These are phyloP conservation scores for Ganaspis brasiliensis DNA, from an alignment of 2,888 invertebrate genomes.

Conservation along the genomic window DNA sequence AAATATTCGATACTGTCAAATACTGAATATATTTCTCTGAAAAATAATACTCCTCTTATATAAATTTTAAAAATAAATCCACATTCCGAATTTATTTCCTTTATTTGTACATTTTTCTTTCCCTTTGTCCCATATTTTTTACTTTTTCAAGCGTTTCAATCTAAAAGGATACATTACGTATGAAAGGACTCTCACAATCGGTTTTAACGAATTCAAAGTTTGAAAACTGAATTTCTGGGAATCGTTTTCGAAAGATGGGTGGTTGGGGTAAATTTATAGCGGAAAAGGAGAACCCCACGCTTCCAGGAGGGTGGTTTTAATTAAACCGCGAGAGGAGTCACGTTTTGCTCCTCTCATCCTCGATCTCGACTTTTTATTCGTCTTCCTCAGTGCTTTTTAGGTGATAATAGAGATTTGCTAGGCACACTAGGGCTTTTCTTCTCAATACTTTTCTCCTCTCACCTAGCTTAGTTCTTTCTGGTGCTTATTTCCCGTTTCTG, in stretches of 20 bases:
- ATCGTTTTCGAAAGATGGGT: conserved; percentile 8
- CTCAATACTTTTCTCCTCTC: conserved; percentile 42
- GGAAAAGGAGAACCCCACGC: conserved; percentile 4
- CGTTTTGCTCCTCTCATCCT: conserved; percentile 44
- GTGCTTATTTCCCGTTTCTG: conserved; percentile 30
- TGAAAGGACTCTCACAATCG: not conserved
- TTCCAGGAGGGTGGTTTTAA: conserved; percentile 29
- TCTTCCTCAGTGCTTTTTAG: conserved; percentile 30
- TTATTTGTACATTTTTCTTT: too few species aligned
- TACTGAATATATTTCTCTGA: too few species aligned
- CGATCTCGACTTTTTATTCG: conserved; percentile 8
- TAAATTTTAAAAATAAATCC: too few species aligned
- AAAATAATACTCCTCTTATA: too few species aligned
- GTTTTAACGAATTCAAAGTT: conserved; percentile 18
- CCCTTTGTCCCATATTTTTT: too few species aligned
- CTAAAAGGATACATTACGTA: too few species aligned
- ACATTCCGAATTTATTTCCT: too few species aligned
- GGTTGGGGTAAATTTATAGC: conserved; percentile 20
- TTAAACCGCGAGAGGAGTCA: conserved; percentile 31
- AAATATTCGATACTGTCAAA: too few species aligned
- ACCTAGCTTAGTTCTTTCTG: conserved; percentile 17
- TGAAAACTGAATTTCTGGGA: conserved; percentile 29
- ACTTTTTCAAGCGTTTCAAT: too few species aligned
- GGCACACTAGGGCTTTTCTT: conserved; percentile 18
- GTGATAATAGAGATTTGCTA: conserved; percentile 19